Evolutionary conservation across 2,888 invertebrate species (phyloP).

Genomic region (Drosophila buzzatii): DNA sequence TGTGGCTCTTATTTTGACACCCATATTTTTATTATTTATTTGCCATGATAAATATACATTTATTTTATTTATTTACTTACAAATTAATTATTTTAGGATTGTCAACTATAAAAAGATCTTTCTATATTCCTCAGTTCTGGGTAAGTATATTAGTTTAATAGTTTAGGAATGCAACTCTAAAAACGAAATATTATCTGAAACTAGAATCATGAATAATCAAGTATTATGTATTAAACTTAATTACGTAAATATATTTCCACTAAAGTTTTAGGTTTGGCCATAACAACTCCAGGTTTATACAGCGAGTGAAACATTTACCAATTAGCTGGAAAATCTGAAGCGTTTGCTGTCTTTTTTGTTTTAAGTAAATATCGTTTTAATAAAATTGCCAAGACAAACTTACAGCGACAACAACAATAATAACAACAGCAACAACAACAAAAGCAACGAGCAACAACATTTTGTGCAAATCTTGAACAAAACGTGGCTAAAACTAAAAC

Average conservation of each 20-base stretch:
- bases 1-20: no score
- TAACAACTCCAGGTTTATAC: conserved; percentile 7
- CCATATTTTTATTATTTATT: no score
- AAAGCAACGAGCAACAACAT: conserved; percentile 17
- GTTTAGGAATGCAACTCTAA: no score
- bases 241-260: neutral
- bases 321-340: conserved; percentile 32
- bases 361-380: conserved; percentile 68
- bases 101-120: no score
- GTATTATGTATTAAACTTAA: no score
- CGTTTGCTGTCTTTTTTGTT: conserved; percentile 35
- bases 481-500: conserved; percentile 71
- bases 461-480: conserved; percentile 56
- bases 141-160: no score
- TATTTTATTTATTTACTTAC: no score
- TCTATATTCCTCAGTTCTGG: no score
- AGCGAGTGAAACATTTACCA: conserved; percentile 24
- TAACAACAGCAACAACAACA: neutral
- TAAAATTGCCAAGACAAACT: conserved; percentile 69
- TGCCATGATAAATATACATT: no score
- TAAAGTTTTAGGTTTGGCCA: neutral
- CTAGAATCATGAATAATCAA: no score
- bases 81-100: no score
- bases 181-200: no score
- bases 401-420: conserved; percentile 34